Conservation (phyloP, 1,140 invertebrate species). For the Platorchestia sp. region DNA sequence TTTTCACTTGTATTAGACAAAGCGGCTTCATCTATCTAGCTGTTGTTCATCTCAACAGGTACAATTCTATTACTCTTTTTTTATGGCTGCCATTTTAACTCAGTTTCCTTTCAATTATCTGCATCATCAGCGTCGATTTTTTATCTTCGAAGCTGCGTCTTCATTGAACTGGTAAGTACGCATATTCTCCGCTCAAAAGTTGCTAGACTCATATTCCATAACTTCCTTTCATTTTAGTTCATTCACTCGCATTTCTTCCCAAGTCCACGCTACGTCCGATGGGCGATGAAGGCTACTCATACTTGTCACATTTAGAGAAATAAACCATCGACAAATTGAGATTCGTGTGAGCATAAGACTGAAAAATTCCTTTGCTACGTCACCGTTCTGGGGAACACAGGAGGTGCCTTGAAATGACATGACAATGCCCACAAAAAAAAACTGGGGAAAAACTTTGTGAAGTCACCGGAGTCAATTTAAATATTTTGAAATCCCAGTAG, state of each 20-base stretch:
- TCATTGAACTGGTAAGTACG: background rate
- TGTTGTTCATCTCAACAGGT: background rate
- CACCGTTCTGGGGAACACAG: background rate
- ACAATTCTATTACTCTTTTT: background rate
- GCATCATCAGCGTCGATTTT: background rate
- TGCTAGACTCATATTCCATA: background rate
- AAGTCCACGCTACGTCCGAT: background rate
- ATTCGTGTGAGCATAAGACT: background rate
- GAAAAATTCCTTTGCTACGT: background rate
- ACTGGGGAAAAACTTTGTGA: background rate
- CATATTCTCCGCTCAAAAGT: too few relatives aligned
- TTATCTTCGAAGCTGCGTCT: background rate
- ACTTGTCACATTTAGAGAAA: background rate
- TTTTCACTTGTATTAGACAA: conserved; percentile 53
- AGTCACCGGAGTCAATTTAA: background rate
- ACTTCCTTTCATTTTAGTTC: background rate
- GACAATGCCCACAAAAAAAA: too few relatives aligned
- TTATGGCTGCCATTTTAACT: conserved; percentile 10
- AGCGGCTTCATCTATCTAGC: conserved; percentile 37
- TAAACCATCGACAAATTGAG: background rate
- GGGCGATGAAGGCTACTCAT: background rate
- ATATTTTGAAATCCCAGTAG: background rate
- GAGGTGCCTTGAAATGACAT: too few relatives aligned
- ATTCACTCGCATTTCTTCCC: background rate
- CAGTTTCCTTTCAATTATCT: background rate